phyloP scores from a whole-genome alignment of 1,140 invertebrate genomes.

The Solenopsis invicta region DNA sequence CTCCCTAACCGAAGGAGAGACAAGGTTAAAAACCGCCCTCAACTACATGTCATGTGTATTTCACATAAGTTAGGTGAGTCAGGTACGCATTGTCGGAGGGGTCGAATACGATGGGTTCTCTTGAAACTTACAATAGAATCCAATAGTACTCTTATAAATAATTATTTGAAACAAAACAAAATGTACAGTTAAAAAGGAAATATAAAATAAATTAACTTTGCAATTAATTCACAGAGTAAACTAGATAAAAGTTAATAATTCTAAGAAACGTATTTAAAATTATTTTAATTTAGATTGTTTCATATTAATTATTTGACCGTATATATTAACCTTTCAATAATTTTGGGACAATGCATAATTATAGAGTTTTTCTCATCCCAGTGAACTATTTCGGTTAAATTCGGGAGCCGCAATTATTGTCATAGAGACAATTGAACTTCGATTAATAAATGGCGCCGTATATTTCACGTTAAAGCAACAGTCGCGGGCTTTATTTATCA shows the following conservation, averaged over 20 bases:
- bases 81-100: background rate
- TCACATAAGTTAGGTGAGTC: constrained; percentile 29
- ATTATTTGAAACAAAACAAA: background rate
- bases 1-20: background rate
- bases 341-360: background rate
- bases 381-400: background rate
- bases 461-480: constrained; percentile 26
- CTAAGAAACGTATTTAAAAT: background rate
- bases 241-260: background rate
- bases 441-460: constrained; percentile 33
- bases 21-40: constrained; percentile 10
- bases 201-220: background rate
- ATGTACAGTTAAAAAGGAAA: background rate
- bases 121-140: background rate
- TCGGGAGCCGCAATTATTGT: background rate
- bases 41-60: constrained; percentile 1
- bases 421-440: background rate
- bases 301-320: background rate
- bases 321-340: background rate
- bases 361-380: constrained; percentile 3
- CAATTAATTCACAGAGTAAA: background rate
- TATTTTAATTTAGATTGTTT: constrained; percentile 12
- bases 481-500: background rate
- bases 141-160: background rate
- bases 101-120: background rate